Evolutionary conservation across 2,888 invertebrate genomes (phyloP), one percentile per base, ranked within the genome.

Genomic region (Polymixis flavicincta): DNA sequence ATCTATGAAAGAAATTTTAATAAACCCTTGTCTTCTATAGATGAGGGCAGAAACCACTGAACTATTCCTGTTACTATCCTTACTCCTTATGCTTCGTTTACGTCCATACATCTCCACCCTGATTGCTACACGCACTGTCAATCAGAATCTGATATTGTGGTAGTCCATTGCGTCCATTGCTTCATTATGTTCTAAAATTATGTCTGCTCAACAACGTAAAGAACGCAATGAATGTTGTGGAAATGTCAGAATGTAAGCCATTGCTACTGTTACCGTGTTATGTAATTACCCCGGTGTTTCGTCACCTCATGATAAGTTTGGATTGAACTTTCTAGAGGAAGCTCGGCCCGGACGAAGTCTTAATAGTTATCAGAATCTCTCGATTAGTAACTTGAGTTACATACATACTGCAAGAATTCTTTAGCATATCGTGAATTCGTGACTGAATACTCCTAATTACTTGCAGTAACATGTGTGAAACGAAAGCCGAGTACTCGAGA

Each of bases 381-480:
- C 22, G 19, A 64, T 28, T 48, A 64, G 22, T 2, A 64, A 8
- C 50, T 37, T 9, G 45, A 48, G 1, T 71, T 67, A 22, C 45
- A 55, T 45, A 57, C 4, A 37, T 11, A 28, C 66, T 14, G 63
- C 55, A 66, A 63, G 61, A 75, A 66, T 80, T 75, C 45, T 54
- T 64, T 64, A 75, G 60, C 68, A 66, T 70, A 74, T 81, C 48
- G 17, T 66, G 42, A 50, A 54, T 45, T 74, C 32, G 45, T 76
- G 82, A 82, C 78, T 65, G 50, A 74, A 60, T 77, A 72, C 45
- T 70, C 70, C 57, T 86, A 82, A 86, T 86, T 71, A 76, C 70
- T 76, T 71, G 77, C 61, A 71, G 60, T 70, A 74, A 73, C 50
- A 45, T 32, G 71, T 78, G 83, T 74, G 52, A 78, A 83, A 57